Evolutionary conservation across 2,888 invertebrate genomes (phyloP), one percentile per base, ranked within the genome.

Genomic region (Cosmia pyralina): DNA sequence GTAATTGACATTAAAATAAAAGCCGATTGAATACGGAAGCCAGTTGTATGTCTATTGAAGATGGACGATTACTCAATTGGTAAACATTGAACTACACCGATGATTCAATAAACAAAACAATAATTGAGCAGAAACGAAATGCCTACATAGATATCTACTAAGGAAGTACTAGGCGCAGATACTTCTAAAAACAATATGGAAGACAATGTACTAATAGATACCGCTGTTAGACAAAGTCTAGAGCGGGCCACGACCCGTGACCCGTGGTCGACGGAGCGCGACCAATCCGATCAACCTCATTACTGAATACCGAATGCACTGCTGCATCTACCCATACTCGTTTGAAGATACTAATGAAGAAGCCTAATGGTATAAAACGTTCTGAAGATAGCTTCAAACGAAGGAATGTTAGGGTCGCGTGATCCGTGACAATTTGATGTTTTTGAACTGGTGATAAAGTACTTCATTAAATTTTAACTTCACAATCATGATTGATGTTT

Each of bases 251-350:
- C 90, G 93, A 93, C 93, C 93, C 92, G 90, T 90, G 91, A 91
- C 92, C 89, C 76, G 83, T 79, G 86, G 87, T 85, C 91, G 88
- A 84, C 92, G 88, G 90, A 93, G 89, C 93, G 91, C 86, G 90
- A 91, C 93, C 92, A 91, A 93, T 93, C 90, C 89, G 91, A 93
- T 93, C 92, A 89, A 90, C 91, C 92, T 91, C 92, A 92, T 93
- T 94, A 91, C 90, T 80, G 88, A 44, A 80, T 82, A 83, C 85
- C 67, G 64, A 82, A 79, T 78, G 79, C 82, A 82, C 41, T 72
- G 70, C 68, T 82, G 79, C 79, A 82, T 64, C 60, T 62, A 69
- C 48, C 50, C 66, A 55, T 64, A 57, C 64, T n/a, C 28, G 58
- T 57, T 59, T 66, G 46, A 41, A 77, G 64, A 48, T 58, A 77